These are phyloP conservation scores for Coturnix japonica DNA, from an alignment of 2,113 vertebrate genomes.

Conservation along the genomic window DNA sequence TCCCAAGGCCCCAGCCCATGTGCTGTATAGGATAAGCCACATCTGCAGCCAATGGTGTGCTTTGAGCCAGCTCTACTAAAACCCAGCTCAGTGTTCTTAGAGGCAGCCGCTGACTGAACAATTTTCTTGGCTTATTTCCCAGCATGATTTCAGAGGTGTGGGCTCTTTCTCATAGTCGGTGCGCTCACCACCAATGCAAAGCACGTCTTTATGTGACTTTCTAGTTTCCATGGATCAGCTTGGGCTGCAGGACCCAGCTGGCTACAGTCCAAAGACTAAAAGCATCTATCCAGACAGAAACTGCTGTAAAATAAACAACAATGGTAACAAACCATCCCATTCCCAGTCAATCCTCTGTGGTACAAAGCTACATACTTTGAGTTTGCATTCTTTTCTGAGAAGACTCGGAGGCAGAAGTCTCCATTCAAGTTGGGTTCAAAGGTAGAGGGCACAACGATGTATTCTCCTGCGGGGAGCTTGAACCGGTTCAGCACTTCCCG, in stretches of 20 bases:
- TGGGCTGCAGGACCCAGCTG: not conserved
- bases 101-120: not conserved
- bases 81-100: not conserved
- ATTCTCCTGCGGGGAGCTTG: constrained; percentile 89
- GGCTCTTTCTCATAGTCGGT: accelerated
- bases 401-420: constrained; percentile 93
- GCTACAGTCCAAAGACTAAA: not conserved
- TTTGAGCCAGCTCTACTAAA: not conserved
- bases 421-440: constrained; percentile 89
- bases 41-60: not conserved
- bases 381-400: constrained; percentile 89
- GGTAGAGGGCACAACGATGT: constrained; percentile 91
- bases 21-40: not conserved
- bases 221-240: not conserved
- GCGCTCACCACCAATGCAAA: not conserved
- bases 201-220: accelerated
- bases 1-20: not conserved
- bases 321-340: not conserved
- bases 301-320: not conserved
- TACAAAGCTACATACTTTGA: constrained; percentile 77
- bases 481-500: constrained; percentile 91
- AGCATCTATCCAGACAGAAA: not conserved
- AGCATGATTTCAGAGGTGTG: not conserved
- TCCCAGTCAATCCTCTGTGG: not conserved
- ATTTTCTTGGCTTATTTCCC: not conserved